phyloP scores from a whole-genome alignment of 2,888 invertebrate genomes.

The Drosophila nigricruria region DNA sequence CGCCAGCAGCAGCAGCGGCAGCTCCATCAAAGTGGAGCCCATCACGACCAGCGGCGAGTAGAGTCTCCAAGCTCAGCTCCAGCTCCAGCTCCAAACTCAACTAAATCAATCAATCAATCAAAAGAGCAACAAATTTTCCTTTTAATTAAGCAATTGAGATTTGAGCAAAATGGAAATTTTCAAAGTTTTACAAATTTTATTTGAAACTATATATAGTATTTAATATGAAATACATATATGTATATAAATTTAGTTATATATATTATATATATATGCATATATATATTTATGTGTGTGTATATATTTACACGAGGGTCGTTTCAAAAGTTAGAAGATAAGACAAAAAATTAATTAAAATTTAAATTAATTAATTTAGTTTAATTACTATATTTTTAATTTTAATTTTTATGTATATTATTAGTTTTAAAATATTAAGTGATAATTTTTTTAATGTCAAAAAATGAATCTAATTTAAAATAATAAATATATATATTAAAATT shows the following conservation, averaged over 20 bases:
- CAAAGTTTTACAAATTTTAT: constrained; percentile 13
- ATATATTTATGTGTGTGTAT: neutral
- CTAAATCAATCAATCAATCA: constrained; percentile 39
- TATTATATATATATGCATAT: constrained; percentile 15
- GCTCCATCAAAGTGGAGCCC: constrained; percentile 90
- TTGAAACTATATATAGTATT: constrained; percentile 27
- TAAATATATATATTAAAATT: too few relatives aligned
- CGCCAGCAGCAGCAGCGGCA: constrained; percentile 86
- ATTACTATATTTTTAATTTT: neutral
- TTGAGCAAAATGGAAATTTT: constrained; percentile 20
- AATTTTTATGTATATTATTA: neutral
- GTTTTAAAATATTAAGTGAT: too few relatives aligned
- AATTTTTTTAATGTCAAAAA: too few relatives aligned
- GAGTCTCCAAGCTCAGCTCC: constrained; percentile 1
- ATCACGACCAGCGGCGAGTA: constrained; percentile 85
- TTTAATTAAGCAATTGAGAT: constrained; percentile 35
- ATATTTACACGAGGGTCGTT: neutral
- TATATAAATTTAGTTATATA: constrained; percentile 15
- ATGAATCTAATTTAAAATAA: too few relatives aligned
- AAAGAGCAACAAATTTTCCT: constrained; percentile 7
- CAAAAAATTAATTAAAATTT: too few relatives aligned
- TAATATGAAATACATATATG: constrained; percentile 18
- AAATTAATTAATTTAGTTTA: neutral
- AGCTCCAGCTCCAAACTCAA: constrained; percentile 18
- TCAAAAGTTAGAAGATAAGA: neutral